Evolutionary conservation across 2,888 invertebrate species (phyloP).

Genomic region (Agonopterix subpropinquella): DNA sequence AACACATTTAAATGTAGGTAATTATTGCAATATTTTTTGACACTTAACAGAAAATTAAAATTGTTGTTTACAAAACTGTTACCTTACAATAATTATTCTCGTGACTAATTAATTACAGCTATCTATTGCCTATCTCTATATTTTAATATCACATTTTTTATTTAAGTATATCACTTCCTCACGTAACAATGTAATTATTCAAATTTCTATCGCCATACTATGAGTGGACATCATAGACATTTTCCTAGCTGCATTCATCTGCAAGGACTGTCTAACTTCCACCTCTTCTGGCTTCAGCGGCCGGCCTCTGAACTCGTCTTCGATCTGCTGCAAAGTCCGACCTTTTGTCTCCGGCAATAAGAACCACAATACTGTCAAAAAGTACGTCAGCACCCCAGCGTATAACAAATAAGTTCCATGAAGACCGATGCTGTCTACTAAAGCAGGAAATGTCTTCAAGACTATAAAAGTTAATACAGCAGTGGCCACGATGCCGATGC

Average conservation of each 20-base stretch:
- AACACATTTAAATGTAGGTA: too few species aligned
- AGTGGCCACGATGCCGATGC: slow-evolving; percentile 73
- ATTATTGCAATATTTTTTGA: too few species aligned
- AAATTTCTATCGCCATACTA: neutral
- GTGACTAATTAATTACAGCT: too few species aligned
- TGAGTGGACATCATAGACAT: slow-evolving; percentile 24
- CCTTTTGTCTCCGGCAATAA: slow-evolving; percentile 80
- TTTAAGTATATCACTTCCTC: neutral
- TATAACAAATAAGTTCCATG: slow-evolving; percentile 76
- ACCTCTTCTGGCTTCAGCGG: slow-evolving; percentile 33
- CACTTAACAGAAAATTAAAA: too few species aligned
- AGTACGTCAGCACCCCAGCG: slow-evolving; percentile 62
- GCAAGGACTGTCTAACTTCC: slow-evolving; percentile 35
- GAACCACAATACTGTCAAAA: slow-evolving; percentile 70
- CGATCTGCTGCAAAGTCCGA: slow-evolving; percentile 79
- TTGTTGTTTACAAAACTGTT: too few species aligned
- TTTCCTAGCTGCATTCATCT: slow-evolving; percentile 21
- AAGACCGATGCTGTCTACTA: slow-evolving; percentile 66
- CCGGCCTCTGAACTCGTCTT: slow-evolving; percentile 65
- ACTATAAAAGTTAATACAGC: slow-evolving; percentile 76
- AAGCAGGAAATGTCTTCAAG: slow-evolving; percentile 75
- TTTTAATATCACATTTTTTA: too few species aligned
- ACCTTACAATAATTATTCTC: too few species aligned
- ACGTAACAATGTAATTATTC: neutral
- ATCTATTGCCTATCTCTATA: too few species aligned